Evolutionary conservation across 1,140 invertebrate genomes (phyloP).

Genomic region (Ooceraea biroi): DNA sequence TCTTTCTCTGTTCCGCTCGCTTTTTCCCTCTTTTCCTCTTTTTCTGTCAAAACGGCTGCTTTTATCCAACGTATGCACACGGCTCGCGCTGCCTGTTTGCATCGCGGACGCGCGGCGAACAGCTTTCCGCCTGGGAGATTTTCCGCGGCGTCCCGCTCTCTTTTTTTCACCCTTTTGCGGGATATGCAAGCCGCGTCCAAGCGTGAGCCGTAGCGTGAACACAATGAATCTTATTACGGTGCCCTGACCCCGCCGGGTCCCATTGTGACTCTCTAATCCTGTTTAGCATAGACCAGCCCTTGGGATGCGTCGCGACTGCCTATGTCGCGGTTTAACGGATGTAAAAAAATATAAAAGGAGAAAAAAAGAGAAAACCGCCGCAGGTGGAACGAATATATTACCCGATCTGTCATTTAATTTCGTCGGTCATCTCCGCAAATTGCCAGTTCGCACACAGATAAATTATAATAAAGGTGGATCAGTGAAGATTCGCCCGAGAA

Average conservation of each 20-base stretch:
- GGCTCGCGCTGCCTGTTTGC: slow-evolving; percentile 32
- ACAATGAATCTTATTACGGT: slow-evolving; percentile 62
- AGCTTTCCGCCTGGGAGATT: slow-evolving; percentile 50
- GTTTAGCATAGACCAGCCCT: slow-evolving; percentile 58
- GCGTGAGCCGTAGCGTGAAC: slow-evolving; percentile 44
- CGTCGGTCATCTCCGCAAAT: neutral
- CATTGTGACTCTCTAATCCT: slow-evolving; percentile 58
- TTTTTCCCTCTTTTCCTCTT: too few species aligned
- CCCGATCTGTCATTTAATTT: too few species aligned
- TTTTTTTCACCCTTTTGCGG: slow-evolving; percentile 25
- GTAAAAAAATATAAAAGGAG: slow-evolving; percentile 7
- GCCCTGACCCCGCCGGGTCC: slow-evolving; percentile 40
- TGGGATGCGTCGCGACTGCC: slow-evolving; percentile 1
- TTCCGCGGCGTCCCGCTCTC: neutral
- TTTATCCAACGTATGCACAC: neutral
- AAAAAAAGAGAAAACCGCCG: too few species aligned
- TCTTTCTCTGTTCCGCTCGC: too few species aligned
- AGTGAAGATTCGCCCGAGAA: neutral
- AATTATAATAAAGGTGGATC: neutral
- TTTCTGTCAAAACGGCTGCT: slow-evolving; percentile 26
- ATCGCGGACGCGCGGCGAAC: slow-evolving; percentile 31
- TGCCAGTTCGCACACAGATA: neutral
- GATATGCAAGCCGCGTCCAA: slow-evolving; percentile 53
- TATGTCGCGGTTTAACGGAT: slow-evolving; percentile 41
- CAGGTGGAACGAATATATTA: too few species aligned